Evolutionary conservation across 2,797 vertebrate species (phyloP).

Genomic region (Notoglanidium macrostoma): DNA sequence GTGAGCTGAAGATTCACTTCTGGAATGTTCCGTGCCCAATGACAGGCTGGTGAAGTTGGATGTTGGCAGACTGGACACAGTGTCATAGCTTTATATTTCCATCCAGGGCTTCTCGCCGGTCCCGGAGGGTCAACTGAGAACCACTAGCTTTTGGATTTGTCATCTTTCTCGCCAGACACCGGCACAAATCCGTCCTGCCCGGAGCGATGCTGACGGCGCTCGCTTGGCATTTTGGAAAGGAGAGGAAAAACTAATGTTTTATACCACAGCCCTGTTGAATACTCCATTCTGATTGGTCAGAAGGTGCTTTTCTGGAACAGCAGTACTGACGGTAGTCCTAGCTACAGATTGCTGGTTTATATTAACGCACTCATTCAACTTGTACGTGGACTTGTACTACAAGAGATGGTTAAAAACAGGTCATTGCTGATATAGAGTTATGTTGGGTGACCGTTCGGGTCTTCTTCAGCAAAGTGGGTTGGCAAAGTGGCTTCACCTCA

Average conservation of each 20-base stretch:
- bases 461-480: no score
- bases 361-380: not conserved
- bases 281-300: not conserved
- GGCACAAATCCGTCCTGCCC: not conserved
- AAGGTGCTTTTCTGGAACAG: not conserved
- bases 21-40: not conserved
- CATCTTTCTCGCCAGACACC: not conserved
- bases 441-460: no score
- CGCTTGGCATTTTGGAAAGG: not conserved
- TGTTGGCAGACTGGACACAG: not conserved
- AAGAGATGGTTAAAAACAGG: no score
- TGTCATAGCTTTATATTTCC: not conserved
- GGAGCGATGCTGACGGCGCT: not conserved
- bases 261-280: not conserved
- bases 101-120: not conserved
- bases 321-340: not conserved
- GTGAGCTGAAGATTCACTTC: not conserved
- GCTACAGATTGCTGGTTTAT: not conserved
- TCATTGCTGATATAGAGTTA: no score
- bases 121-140: conserved; percentile 8
- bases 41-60: not conserved
- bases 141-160: not conserved
- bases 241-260: not conserved
- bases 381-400: not conserved
- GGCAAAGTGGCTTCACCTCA: no score